phyloP scores from a whole-genome alignment of 2,113 vertebrate species.

The Gopherus evgoodei region DNA sequence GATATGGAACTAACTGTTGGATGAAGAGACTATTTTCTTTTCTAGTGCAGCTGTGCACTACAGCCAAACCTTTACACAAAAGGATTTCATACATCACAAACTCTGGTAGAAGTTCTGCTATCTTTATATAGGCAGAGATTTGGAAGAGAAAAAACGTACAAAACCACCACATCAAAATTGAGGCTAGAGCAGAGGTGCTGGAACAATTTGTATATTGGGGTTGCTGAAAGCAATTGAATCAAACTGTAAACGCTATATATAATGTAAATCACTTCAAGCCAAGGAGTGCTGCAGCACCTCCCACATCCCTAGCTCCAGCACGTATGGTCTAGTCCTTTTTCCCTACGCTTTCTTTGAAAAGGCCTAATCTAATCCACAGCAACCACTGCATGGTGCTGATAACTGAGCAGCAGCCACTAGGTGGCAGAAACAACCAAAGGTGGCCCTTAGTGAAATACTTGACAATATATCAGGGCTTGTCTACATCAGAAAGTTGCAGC shows the following conservation, averaged over 20 bases:
- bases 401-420: conserved; percentile 10
- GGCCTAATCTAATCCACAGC: rapidly evolving
- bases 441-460: neutral
- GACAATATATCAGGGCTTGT: rapidly evolving
- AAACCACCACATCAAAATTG: neutral
- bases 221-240: too few relatives aligned
- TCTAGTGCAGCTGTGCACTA: neutral
- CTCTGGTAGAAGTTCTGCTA: neutral
- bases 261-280: too few relatives aligned
- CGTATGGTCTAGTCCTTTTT: neutral
- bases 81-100: neutral
- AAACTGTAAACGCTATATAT: too few relatives aligned
- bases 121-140: neutral
- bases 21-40: neutral
- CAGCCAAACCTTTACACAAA: rapidly evolving
- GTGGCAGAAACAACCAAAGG: conserved; percentile 56
- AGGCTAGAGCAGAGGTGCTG: neutral
- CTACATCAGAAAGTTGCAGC: too few relatives aligned
- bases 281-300: too few relatives aligned
- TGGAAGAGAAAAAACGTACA: neutral
- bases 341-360: neutral
- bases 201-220: too few relatives aligned
- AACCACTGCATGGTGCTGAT: neutral
- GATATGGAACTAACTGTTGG: rapidly evolving
- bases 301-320: too few relatives aligned